Percentiles rank a stretch among this genome's conserved stretches.
Conservation (phyloP, 2,797 vertebrate species). For the Epinephelus coioides region DNA sequence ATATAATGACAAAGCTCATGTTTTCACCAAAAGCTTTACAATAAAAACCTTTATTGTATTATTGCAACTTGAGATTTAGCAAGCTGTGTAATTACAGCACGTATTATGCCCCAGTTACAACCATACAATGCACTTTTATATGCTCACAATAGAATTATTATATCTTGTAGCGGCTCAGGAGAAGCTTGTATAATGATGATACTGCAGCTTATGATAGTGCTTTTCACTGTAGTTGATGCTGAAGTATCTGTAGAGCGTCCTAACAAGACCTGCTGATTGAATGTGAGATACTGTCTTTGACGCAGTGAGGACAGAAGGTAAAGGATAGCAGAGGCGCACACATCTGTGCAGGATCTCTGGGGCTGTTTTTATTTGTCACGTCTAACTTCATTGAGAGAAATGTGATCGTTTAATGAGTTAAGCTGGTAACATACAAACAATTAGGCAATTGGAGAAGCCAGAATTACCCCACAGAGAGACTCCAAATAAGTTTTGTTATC, state of each 20-base stretch:
- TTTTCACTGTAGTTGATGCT: background rate
- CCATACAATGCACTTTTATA: constrained; percentile 23
- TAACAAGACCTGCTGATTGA: background rate
- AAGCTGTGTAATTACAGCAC: constrained; percentile 39
- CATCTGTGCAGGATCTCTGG: background rate
- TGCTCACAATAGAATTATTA: constrained; percentile 4
- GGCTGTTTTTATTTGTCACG: background rate
- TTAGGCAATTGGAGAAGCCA: background rate
- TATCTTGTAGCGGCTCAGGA: constrained; percentile 2
- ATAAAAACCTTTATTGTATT: constrained; percentile 42
- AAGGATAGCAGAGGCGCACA: background rate
- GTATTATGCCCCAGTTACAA: constrained; percentile 21
- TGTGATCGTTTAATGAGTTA: constrained; percentile 9
- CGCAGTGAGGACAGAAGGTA: background rate
- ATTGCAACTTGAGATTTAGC: constrained; percentile 35
- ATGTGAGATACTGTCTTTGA: background rate
- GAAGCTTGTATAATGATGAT: background rate
- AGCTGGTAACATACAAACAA: constrained; percentile 9
- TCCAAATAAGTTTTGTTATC: background rate
- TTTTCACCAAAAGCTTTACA: constrained; percentile 38
- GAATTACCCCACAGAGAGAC: background rate
- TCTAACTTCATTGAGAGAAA: background rate
- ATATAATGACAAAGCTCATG: constrained; percentile 4
- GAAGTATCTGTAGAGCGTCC: background rate
- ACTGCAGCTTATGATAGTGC: background rate